phyloP scores from a whole-genome alignment of 2,888 invertebrate genomes.

The Drosophila multiciliata region DNA sequence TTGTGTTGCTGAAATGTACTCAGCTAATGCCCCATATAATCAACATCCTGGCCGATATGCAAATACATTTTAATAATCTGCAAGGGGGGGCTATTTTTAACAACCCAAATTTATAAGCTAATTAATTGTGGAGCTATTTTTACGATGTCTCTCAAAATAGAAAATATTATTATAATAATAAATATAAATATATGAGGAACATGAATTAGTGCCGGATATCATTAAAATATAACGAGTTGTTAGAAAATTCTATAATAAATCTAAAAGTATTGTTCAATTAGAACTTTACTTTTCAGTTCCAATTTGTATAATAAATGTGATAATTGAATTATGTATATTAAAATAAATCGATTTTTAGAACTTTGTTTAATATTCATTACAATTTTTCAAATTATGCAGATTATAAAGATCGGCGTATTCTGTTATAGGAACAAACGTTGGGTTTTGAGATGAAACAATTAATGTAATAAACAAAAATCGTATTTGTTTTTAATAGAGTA shows the following conservation, averaged over 20 bases:
- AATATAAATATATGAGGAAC: not conserved
- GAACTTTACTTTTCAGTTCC: not conserved
- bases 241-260: not conserved
- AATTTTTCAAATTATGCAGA: not conserved
- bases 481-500: not conserved
- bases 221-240: not conserved
- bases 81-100: not conserved
- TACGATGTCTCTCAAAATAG: constrained; percentile 13
- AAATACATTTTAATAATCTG: constrained; percentile 52
- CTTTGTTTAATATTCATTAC: not conserved
- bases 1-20: constrained; percentile 56
- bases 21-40: constrained; percentile 43
- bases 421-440: not conserved
- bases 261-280: not conserved
- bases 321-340: not conserved
- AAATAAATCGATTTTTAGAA: not conserved
- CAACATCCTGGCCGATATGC: constrained; percentile 76
- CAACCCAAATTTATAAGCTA: constrained; percentile 37
- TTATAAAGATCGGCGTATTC: not conserved
- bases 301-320: not conserved
- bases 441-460: not conserved
- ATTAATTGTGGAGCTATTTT: constrained; percentile 27
- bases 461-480: not conserved
- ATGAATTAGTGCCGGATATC: not conserved
- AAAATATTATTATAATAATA: constrained; percentile 8